phyloP scores from a whole-genome alignment of 1,140 invertebrate genomes.

The Monomorium pharaonis region DNA sequence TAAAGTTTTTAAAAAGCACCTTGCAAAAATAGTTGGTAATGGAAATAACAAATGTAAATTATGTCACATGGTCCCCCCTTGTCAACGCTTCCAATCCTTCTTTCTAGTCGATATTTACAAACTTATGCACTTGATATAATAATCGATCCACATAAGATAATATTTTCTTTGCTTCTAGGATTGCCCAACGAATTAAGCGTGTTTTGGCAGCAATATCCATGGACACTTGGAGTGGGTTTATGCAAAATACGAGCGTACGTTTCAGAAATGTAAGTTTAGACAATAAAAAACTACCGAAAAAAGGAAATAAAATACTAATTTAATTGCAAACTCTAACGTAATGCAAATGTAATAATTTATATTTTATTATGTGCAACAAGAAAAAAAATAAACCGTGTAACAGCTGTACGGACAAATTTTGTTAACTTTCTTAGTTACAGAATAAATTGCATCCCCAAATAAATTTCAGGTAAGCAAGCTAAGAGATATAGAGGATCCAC shows the following conservation, averaged over 20 bases:
- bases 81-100: neutral
- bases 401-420: neutral
- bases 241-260: slow-evolving; percentile 92
- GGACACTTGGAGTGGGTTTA: slow-evolving; percentile 91
- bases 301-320: neutral
- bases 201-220: slow-evolving; percentile 97
- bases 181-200: slow-evolving; percentile 93
- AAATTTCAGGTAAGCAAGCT: neutral
- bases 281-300: neutral
- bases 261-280: slow-evolving; percentile 80
- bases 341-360: neutral
- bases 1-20: neutral
- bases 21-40: neutral
- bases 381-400: neutral
- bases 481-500: neutral
- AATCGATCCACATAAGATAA: neutral
- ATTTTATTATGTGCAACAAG: neutral
- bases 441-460: neutral
- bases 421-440: neutral
- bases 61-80: neutral
- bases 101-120: neutral
- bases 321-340: neutral
- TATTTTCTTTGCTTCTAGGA: slow-evolving; percentile 86
- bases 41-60: neutral
- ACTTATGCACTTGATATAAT: neutral